Evolutionary conservation across 1,140 invertebrate species (phyloP), one percentile per base, ranked within the genome.

Genomic region (Ceratina japonica): DNA sequence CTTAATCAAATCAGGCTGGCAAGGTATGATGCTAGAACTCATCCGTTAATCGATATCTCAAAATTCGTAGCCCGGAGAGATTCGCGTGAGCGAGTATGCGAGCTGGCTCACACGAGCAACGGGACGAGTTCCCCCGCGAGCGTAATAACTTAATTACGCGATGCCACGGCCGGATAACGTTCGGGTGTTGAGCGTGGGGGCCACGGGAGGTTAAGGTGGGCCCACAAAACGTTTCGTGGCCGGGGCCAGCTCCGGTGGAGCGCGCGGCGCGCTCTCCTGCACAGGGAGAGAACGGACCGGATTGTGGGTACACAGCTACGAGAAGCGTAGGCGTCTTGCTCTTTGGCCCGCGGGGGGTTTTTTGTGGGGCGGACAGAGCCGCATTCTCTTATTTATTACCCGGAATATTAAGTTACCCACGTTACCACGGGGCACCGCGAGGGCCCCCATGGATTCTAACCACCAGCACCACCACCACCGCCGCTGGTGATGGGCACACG

Each of bases 321-420:
- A 82, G 84, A 81, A 85, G 83, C 86, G 86, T 87, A 74, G 85
- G 86, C 86, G 86, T 87, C 86, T 80, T 84, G 85, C 82, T 87
- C 82, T 86, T 85, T 86, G 85, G 86, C 84, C 86, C 82, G 86
- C 82, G 74, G 85, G 85, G 73, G 82, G 77, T 72, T 86, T 86
- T 86, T 86, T 86, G 84, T 86, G 85, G 85, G 84, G 81, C 85
- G 85, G 85, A 86, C 85, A 86, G 85, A 86, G 84, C 86, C 79
- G 86, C 86, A 86, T 87, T 87, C 86, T 85, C 86, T 87, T 87
- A 87, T 87, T 87, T 87, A 87, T 87, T 87, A 83, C 86, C 79
- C 84, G 86, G 86, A 87, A 87, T 87, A 87, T 87, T 87, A 87
- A 87, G 86, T 87, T 87, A 87, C 86, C 86, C 81, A 83, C 86